Percentiles rank a stretch among this genome's conserved stretches.
Evolutionary conservation across 2,888 invertebrate species (phyloP).

Genomic region (Danaus chrysippus): DNA sequence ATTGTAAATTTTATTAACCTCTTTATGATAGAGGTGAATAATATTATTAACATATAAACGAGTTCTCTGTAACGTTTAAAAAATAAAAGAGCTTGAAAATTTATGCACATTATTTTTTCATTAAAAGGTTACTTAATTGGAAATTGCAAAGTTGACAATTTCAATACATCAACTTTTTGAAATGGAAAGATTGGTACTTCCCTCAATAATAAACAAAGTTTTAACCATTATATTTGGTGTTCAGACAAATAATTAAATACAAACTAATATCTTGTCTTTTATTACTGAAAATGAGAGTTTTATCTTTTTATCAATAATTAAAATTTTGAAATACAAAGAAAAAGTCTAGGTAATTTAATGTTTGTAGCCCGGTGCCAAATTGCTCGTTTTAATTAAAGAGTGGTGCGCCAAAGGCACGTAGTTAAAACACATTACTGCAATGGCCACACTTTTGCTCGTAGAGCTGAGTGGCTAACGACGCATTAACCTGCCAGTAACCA

Average conservation of each 20-base stretch:
- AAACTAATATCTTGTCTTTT: not conserved
- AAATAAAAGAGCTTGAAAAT: too few species aligned
- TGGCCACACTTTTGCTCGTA: slow-evolving; percentile 57
- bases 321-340: not conserved
- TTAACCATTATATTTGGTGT: too few species aligned
- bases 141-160: too few species aligned
- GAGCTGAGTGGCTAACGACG: slow-evolving; percentile 39
- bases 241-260: not conserved
- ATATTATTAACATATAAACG: too few species aligned
- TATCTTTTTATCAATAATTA: not conserved
- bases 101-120: too few species aligned
- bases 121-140: too few species aligned
- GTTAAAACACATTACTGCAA: slow-evolving; percentile 69
- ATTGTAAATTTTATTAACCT: too few species aligned
- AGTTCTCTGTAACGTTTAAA: too few species aligned
- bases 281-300: not conserved
- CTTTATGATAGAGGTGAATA: too few species aligned
- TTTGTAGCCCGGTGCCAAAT: slow-evolving; percentile 52
- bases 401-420: slow-evolving; percentile 55
- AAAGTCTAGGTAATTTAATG: slow-evolving; percentile 10
- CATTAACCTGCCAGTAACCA: not conserved
- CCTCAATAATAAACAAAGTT: too few species aligned
- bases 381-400: slow-evolving; percentile 71
- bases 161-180: too few species aligned
- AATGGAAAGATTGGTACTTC: too few species aligned